Evolutionary conservation across 2,888 invertebrate species (phyloP).

Genomic region (Alsophila aescularia): DNA sequence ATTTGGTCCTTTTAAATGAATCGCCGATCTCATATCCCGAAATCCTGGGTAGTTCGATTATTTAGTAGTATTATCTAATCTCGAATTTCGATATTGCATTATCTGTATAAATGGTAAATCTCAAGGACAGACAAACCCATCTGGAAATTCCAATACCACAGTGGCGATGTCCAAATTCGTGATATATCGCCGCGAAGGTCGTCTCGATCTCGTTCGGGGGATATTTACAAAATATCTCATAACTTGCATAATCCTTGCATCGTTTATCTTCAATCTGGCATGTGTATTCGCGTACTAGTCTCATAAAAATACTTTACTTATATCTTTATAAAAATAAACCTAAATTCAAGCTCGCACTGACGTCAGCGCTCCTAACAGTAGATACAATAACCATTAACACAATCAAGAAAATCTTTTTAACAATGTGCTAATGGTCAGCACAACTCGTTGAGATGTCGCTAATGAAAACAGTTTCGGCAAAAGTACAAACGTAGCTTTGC

Average conservation of each 20-base stretch:
- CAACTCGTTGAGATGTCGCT: slow-evolving; percentile 58
- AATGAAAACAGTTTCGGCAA: slow-evolving; percentile 65
- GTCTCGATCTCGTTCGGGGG: slow-evolving; percentile 46
- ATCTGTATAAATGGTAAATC: slow-evolving; percentile 48
- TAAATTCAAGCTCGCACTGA: slow-evolving; percentile 7
- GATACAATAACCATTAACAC: slow-evolving; percentile 44
- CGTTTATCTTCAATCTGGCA: slow-evolving; percentile 64
- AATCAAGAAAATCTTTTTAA: slow-evolving; percentile 55
- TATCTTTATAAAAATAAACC: slow-evolving; percentile 16
- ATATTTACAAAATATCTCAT: slow-evolving; percentile 82
- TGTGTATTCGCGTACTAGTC: slow-evolving; percentile 16
- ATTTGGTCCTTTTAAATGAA: slow-evolving; percentile 74
- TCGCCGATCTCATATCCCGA: slow-evolving; percentile 65
- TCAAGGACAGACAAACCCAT: slow-evolving; percentile 61
- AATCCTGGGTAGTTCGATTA: slow-evolving; percentile 44
- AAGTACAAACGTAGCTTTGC: slow-evolving; percentile 46
- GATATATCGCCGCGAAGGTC: slow-evolving; percentile 74
- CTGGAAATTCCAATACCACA: slow-evolving; percentile 75
- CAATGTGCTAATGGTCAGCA: slow-evolving; percentile 61
- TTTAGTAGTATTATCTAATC: slow-evolving; percentile 2
- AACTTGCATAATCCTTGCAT: slow-evolving; percentile 49
- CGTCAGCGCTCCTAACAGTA: slow-evolving; percentile 11
- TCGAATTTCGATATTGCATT: not conserved
- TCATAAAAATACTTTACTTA: slow-evolving; percentile 25
- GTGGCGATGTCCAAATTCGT: slow-evolving; percentile 75